Evolutionary conservation across 2,888 invertebrate genomes (phyloP).

Genomic region (Seira sanloemensis): DNA sequence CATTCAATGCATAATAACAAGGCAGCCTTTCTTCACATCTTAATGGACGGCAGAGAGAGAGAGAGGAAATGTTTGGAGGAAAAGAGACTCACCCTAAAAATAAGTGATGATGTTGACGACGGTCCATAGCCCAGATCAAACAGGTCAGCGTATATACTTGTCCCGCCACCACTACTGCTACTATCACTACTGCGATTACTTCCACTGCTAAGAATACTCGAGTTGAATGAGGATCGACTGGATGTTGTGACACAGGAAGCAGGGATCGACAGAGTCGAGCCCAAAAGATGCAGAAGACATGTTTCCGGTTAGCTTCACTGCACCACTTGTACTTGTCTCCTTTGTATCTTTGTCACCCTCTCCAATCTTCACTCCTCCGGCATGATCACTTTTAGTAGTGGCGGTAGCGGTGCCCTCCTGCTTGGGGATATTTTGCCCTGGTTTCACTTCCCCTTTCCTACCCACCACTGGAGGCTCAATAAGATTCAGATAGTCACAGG

Average conservation of each 20-base stretch:
- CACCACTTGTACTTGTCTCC: neutral
- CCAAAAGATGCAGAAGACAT: conserved; percentile 52
- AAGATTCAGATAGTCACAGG: conserved; percentile 71
- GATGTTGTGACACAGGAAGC: conserved; percentile 57
- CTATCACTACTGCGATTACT: conserved; percentile 55
- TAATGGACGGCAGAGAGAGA: neutral
- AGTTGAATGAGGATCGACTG: conserved; percentile 49
- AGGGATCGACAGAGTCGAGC: conserved; percentile 51
- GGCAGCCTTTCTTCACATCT: neutral
- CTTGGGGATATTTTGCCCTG: conserved; percentile 12
- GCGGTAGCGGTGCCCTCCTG: neutral
- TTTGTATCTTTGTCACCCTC: neutral
- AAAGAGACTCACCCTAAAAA: conserved; percentile 53
- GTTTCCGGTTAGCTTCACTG: conserved; percentile 46
- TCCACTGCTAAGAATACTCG: conserved; percentile 36
- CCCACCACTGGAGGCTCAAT: conserved; percentile 61
- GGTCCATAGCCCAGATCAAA: conserved; percentile 54
- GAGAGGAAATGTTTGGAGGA: neutral
- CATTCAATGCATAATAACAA: neutral
- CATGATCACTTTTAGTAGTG: conserved; percentile 10
- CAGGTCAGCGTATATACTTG: conserved; percentile 43
- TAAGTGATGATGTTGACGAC: conserved; percentile 25
- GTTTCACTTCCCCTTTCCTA: conserved; percentile 18
- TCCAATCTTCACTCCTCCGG: neutral
- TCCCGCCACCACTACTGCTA: conserved; percentile 33